These are phyloP conservation scores for Neodontobutis hainanensis DNA, from an alignment of 2,113 vertebrate genomes.

Conservation along the genomic window DNA sequence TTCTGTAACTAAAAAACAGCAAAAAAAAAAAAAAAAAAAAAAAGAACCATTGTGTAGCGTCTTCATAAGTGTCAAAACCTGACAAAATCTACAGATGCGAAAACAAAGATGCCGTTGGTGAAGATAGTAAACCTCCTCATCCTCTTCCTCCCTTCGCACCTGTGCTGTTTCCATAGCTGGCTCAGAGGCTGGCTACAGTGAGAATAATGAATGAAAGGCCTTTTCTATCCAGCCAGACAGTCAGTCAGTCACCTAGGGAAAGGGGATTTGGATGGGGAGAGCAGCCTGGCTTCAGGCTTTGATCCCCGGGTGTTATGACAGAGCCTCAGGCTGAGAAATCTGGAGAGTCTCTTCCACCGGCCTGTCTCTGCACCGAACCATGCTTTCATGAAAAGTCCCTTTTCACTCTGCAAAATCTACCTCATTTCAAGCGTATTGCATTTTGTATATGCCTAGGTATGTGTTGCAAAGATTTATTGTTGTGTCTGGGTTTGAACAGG, in stretches of 20 bases:
- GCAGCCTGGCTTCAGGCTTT: slow-evolving; percentile 73
- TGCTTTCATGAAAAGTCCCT: slow-evolving; percentile 47
- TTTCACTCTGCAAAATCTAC: slow-evolving; percentile 37
- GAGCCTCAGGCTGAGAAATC: slow-evolving; percentile 76
- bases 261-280: slow-evolving; percentile 57
- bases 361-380: slow-evolving; percentile 41
- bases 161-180: slow-evolving; percentile 53
- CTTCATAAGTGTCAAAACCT: slow-evolving; percentile 33
- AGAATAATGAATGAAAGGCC: slow-evolving; percentile 81
- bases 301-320: slow-evolving; percentile 80
- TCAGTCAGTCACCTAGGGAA: slow-evolving; percentile 52
- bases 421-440: slow-evolving; percentile 39
- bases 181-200: slow-evolving; percentile 71
- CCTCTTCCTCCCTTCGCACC: slow-evolving; percentile 44
- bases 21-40: slow-evolving; percentile 14
- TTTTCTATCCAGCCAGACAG: slow-evolving; percentile 52
- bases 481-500: background rate
- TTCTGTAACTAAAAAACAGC: too few relatives aligned
- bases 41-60: slow-evolving; percentile 14
- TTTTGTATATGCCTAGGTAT: slow-evolving; percentile 11
- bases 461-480: slow-evolving; percentile 14
- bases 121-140: slow-evolving; percentile 25
- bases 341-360: slow-evolving; percentile 57
- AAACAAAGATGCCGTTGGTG: slow-evolving; percentile 61
- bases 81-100: slow-evolving; percentile 64